Evolutionary conservation across 2,113 vertebrate species (phyloP).

Genomic region (Tretioscincus oriximinensis): DNA sequence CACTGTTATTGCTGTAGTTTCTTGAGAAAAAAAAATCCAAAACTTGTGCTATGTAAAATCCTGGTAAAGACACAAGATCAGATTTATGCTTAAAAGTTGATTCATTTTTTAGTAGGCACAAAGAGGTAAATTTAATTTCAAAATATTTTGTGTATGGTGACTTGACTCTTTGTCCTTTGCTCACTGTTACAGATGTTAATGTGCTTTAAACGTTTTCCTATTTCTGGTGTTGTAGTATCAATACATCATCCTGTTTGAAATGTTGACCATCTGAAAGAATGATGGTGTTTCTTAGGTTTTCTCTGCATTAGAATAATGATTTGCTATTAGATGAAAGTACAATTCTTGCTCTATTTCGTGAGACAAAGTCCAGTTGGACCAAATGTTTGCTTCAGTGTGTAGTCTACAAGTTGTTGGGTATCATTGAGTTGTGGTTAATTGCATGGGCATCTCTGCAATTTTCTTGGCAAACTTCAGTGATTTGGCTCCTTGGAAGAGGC

Average conservation of each 20-base stretch:
- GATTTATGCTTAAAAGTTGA: not conserved
- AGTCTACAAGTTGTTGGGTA: too few species aligned
- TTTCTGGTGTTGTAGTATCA: not conserved
- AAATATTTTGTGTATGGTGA: not conserved
- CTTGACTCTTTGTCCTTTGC: not conserved
- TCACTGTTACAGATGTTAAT: not conserved
- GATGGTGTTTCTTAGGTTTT: too few species aligned
- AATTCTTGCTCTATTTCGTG: too few species aligned
- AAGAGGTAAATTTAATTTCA: not conserved
- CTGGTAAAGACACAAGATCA: constrained; percentile 26
- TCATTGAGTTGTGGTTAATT: too few species aligned
- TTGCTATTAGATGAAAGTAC: too few species aligned
- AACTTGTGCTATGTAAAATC: constrained; percentile 28
- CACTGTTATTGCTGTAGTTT: constrained; percentile 57
- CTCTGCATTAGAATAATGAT: too few species aligned
- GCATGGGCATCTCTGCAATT: too few species aligned
- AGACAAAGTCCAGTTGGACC: too few species aligned
- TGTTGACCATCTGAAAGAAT: not conserved
- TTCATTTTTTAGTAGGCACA: not conserved
- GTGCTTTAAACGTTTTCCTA: too few species aligned
- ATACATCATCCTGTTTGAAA: not conserved
- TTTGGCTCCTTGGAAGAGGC: too few species aligned
- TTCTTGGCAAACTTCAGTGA: too few species aligned
- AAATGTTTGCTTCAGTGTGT: too few species aligned
- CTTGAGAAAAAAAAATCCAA: constrained; percentile 5